Base-by-base conservation (phyloP, 2,797 vertebrate genomes). In the Notamacropus eugenii region DNA sequence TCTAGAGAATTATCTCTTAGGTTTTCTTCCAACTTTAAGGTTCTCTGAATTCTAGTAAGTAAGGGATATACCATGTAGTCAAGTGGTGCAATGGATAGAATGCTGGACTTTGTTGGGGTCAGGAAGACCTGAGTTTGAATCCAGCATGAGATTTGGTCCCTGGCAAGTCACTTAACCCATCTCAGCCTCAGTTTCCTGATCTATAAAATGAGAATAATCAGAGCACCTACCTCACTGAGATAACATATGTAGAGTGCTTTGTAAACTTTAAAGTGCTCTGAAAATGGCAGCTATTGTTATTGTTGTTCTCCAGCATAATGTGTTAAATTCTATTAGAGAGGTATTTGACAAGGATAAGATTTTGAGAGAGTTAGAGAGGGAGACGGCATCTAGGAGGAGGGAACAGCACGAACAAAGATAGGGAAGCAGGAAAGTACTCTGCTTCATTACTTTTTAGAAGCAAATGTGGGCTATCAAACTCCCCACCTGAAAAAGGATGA, bases 401-500 rank as follows among this genome's bases (percentile, higher is more conserved):
- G 22, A 82, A 27, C 9, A 46, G 40, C n/a, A 46, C 1, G 22
- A 46, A 4, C 74, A 46, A 27, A 82, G 74, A 82, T 27, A 82
- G 22, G 12, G 74, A 46, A 82, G 9, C 74, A 46, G 74, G 74
- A 82, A 46, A 82, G 13, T 82, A 46, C 11, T 22, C 74, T 82
- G 1, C n/a, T 82, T 82, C 22, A 27, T 24, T 22, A 40, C 1
- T 11, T 82, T 46, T 82, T 82, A 46, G 40, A 82, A 82, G 40
- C 16, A 46, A 40, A 94, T 11, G 54, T 90, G 55, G 40, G 13
- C 16, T 59, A 34, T 67, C n/a, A 91, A 94, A 46, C 27, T 93
- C 95, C 12, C 4, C 0, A 28, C 55, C 46, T 93, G 55, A 95
- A 97, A 62, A 19, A 90, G 96, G 55, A 14, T 94, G 67, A 56